These are phyloP conservation scores for Tonatia bakeri DNA, from an alignment of 2,113 vertebrate species.

Conservation along the genomic window DNA sequence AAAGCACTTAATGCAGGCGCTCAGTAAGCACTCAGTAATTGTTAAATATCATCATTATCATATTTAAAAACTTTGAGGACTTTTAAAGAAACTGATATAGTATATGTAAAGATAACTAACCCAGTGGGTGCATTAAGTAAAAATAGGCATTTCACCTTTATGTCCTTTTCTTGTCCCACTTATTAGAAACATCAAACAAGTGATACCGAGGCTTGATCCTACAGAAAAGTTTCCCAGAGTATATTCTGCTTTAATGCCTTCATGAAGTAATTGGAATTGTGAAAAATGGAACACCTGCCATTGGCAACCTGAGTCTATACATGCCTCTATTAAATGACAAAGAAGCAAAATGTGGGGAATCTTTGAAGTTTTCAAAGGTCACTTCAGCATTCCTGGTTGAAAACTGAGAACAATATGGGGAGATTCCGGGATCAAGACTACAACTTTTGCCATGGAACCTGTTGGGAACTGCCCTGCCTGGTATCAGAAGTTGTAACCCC, in stretches of 20 bases:
- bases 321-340: neutral
- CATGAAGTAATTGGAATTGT: neutral
- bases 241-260: neutral
- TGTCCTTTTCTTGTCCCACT: neutral
- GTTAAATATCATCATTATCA: neutral
- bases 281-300: neutral
- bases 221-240: neutral
- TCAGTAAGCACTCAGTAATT: neutral
- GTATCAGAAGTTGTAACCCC: no score
- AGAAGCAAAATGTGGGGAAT: neutral
- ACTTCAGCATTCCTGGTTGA: neutral
- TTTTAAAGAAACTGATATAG: neutral
- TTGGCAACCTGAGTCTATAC: neutral
- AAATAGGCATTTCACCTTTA: neutral
- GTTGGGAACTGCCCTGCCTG: no score
- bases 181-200: neutral
- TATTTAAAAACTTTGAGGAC: neutral
- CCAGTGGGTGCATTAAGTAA: neutral
- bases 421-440: neutral
- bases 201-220: neutral
- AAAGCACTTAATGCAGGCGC: neutral
- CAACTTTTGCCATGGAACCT: neutral
- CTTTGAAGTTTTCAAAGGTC: neutral
- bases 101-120: neutral
- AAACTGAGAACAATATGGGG: neutral